These are phyloP conservation scores for Erebia epiphron DNA, from an alignment of 2,888 invertebrate species.

Conservation along the genomic window DNA sequence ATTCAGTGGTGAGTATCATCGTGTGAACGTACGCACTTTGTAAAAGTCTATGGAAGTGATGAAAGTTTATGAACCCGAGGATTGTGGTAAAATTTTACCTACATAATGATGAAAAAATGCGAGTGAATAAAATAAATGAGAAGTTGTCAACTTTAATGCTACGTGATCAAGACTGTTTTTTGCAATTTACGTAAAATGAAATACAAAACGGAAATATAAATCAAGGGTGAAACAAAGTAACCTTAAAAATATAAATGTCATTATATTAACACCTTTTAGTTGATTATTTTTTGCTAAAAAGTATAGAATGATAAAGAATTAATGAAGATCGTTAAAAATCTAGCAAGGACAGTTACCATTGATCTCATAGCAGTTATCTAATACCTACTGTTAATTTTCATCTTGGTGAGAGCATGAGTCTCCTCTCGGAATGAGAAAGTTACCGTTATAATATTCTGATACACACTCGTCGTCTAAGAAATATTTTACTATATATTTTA, in stretches of 20 bases:
- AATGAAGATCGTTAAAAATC: no score
- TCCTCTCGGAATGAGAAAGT: background rate
- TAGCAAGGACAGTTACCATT: no score
- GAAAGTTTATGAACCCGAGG: background rate
- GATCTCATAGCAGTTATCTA: no score
- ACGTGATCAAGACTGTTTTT: background rate
- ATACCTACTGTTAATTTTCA: no score
- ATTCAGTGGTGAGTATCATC: background rate
- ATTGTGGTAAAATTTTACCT: background rate
- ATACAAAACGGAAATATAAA: no score
- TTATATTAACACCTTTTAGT: no score
- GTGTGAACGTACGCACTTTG: background rate
- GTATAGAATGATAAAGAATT: no score
- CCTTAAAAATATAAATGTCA: background rate
- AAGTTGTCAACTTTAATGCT: background rate
- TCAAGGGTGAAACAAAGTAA: background rate
- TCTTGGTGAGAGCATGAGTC: no score
- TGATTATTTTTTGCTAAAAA: no score
- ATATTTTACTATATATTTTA: no score
- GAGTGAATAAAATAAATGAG: no score
- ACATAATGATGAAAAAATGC: background rate
- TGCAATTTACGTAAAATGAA: no score
- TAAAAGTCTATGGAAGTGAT: constrained; percentile 5
- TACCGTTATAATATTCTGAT: background rate
- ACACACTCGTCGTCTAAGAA: background rate